A percentile compares a stretch with the other conserved stretches of the same genome.
Conservation (phyloP, 1,140 invertebrate genomes). For the Drosophila sp. region DNA sequence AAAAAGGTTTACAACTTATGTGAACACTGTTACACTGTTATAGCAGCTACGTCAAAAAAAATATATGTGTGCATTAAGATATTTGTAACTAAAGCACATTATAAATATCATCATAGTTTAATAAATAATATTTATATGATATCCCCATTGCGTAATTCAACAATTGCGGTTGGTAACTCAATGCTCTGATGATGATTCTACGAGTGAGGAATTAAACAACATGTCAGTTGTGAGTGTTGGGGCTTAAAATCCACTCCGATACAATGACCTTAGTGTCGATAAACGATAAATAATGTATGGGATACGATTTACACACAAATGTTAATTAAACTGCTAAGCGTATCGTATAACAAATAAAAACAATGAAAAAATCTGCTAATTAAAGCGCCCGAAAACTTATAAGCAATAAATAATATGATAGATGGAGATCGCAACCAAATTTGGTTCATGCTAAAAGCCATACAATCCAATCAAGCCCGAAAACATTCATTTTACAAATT, state of each 20-base stretch:
- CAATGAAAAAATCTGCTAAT: constrained; percentile 66
- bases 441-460: constrained; percentile 21
- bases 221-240: constrained; percentile 15
- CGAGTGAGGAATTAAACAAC: constrained; percentile 9
- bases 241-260: constrained; percentile 24
- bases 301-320: constrained; percentile 65
- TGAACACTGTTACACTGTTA: too few species aligned
- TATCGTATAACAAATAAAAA: constrained; percentile 31
- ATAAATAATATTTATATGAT: constrained; percentile 7
- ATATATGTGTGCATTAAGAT: neutral
- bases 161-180: constrained; percentile 23
- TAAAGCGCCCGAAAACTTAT: constrained; percentile 47
- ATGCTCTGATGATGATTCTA: constrained; percentile 23
- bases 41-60: too few species aligned
- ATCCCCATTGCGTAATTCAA: neutral
- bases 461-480: constrained; percentile 16
- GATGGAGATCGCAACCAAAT: constrained; percentile 35
- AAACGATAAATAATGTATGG: constrained; percentile 37
- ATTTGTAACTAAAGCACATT: neutral
- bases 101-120: neutral
- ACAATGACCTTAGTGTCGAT: constrained; percentile 45
- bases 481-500: constrained; percentile 23
- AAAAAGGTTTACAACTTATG: too few species aligned
- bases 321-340: constrained; percentile 56
- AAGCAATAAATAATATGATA: constrained; percentile 50